phyloP scores from a whole-genome alignment of 1,140 invertebrate genomes.

The Orussus abietinus region DNA sequence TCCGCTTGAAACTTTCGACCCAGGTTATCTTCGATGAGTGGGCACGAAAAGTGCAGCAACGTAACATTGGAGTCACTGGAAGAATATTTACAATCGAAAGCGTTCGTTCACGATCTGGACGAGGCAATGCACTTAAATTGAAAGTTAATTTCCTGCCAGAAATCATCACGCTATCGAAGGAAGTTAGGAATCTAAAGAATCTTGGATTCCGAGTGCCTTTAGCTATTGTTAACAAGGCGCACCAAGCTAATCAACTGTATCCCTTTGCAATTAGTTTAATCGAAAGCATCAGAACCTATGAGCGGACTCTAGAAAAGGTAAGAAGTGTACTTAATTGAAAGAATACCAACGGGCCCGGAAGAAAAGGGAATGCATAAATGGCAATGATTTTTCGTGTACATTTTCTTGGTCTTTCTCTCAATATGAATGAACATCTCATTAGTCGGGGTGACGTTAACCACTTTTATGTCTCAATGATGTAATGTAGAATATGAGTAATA shows the following conservation, averaged over 20 bases:
- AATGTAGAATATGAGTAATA: slow-evolving; percentile 13
- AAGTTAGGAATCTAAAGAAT: slow-evolving; percentile 95
- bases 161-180: slow-evolving; percentile 97
- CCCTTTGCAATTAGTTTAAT: slow-evolving; percentile 98
- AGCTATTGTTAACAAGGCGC: slow-evolving; percentile 97
- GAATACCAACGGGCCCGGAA: too few relatives aligned
- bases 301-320: slow-evolving; percentile 94
- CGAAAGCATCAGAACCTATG: slow-evolving; percentile 95
- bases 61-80: slow-evolving; percentile 89
- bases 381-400: too few relatives aligned
- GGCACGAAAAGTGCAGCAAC: slow-evolving; percentile 90
- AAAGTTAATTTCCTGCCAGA: slow-evolving; percentile 98
- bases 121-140: slow-evolving; percentile 85
- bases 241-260: slow-evolving; percentile 97
- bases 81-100: slow-evolving; percentile 94
- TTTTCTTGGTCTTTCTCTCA: too few relatives aligned
- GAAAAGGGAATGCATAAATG: too few relatives aligned
- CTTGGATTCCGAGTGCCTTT: slow-evolving; percentile 95
- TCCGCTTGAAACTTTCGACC: slow-evolving; percentile 91
- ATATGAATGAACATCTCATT: too few relatives aligned
- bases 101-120: slow-evolving; percentile 74
- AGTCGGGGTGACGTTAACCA: too few relatives aligned
- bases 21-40: slow-evolving; percentile 98
- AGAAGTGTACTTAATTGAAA: too few relatives aligned
- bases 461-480: too few relatives aligned